Evolutionary conservation across 2,113 vertebrate genomes (phyloP), one percentile per base, ranked within the genome.

Genomic region (Hemichromis elongatus): DNA sequence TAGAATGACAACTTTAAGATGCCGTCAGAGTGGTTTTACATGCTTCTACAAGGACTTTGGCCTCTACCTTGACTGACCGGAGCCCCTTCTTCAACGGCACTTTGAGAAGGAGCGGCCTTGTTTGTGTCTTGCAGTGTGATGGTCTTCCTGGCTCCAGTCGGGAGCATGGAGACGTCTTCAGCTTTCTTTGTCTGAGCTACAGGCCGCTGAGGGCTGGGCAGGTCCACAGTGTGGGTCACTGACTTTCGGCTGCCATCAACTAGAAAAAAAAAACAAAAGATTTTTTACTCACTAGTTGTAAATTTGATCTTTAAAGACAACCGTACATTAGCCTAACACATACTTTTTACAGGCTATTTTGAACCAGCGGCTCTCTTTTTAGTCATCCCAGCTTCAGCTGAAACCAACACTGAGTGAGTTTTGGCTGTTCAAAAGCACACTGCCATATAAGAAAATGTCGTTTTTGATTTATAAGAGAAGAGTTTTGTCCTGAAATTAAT

Each of bases 181-280:
- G 56, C 30, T 9, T 93, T 93, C 77, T 93, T 84, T 3, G 82
- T 90, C 19, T 90, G 82, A 7, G 85, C 94, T 10, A 75, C 90
- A 13, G 82, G 63, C 70, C 61, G 89, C 10, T 93, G 95, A 55
- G 90, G 94, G 28, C 86, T 78, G 21, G 88, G 63, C 5, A 52
- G 77, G 21, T 90, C 88, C 2, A 55, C 95, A 1, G 90, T 45
- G 14, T 97, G 96, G 21, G 93, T 96, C 82, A 96, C 96, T 0
- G 91, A 85, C 93, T 98, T 98, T 50, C 93, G 95, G 79, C 94
- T 95, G 2, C 95, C 86, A 81, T 97, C 95, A 68, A 98, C 99
- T 99, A 84, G 13, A 89, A 66, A 85, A 89, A 66, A 85, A 82
- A 28, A 53, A 10, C 19, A 77, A 35, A 75, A 42, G 1, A 3